Base-by-base conservation (phyloP, 2,797 vertebrate genomes). In the Pitangus sulphuratus region DNA sequence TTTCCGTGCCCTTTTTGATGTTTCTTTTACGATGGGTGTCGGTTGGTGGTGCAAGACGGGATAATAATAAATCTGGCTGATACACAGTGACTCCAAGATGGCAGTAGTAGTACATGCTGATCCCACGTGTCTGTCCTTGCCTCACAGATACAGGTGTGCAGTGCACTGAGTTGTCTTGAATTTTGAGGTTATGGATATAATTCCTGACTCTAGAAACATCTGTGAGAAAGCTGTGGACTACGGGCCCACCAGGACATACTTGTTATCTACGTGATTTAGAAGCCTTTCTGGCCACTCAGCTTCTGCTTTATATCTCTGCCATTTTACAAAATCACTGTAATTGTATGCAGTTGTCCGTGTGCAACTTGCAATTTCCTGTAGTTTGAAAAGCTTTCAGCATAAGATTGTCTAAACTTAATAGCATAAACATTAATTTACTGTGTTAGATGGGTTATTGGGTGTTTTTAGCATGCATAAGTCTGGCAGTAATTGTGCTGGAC, bases 321-420 rank as follows among this genome's bases (percentile, higher is more conserved):
- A 22, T 95, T 93, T 94, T 83, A 74, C 47, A 65, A 61, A 96
- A 94, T 90, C 61, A 71, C 84, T 88, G 61, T 96, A 96, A 92
- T 95, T 95, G 86, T 91, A 61, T 86, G 44, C 82, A 91, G 91
- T 96, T 96, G 85, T 95, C 89, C 89, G 83, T 33, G 66, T 6
- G 7, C 58, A 94, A 84, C 3, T 10, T 91, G 80, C 86, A 95
- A 94, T 96, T 96, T 96, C 87, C 89, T 95, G 91, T 84, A 90
- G 87, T 93, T 96, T 91, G 89, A 92, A 96, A 94, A 92, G 79
- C 95, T 95, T 92, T 96, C 91, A 90, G 85, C 71, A 33, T 93
- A 94, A 92, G 84, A 84, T 90, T 94, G 91, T 93, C 92, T 95
- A 53, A 95, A 94, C 56, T 83, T 94, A 87, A 94, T 93, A 94